These are phyloP conservation scores for Drosophila dunni DNA, from an alignment of 1,140 invertebrate species.

Conservation along the genomic window DNA sequence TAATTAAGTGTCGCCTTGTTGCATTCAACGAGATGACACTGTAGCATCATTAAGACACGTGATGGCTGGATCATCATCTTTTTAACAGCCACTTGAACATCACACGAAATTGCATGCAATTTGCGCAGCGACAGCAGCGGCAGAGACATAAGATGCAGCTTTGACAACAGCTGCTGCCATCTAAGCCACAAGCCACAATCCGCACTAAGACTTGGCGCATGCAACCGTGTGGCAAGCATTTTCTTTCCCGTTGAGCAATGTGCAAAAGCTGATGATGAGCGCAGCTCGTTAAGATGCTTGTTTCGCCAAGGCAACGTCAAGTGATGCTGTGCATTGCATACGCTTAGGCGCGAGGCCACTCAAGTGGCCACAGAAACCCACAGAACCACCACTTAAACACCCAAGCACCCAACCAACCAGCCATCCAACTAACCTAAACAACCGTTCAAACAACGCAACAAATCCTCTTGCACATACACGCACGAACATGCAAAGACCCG, in stretches of 20 bases:
- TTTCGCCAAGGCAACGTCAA: constrained; percentile 47
- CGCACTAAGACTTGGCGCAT: background rate
- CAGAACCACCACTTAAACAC: background rate
- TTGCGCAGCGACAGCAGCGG: constrained; percentile 67
- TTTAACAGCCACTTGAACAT: constrained; percentile 80
- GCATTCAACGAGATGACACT: constrained; percentile 43
- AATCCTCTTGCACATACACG: constrained; percentile 4
- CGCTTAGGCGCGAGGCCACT: constrained; percentile 56
- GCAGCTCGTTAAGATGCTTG: constrained; percentile 54
- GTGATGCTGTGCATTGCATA: constrained; percentile 41
- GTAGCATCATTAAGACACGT: constrained; percentile 79
- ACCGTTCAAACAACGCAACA: constrained; percentile 7
- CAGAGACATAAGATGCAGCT: constrained; percentile 4
- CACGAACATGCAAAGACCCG: constrained; percentile 21
- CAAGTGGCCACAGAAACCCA: constrained; percentile 23
- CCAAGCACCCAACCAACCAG: too few relatives aligned
- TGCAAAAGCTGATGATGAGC: constrained; percentile 42
- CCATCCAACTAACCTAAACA: too few relatives aligned
- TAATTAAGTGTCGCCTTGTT: constrained; percentile 75
- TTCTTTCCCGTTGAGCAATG: constrained; percentile 43
- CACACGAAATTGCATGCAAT: constrained; percentile 75
- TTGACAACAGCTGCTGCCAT: constrained; percentile 17
- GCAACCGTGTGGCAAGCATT: constrained; percentile 37
- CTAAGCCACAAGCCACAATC: constrained; percentile 47
- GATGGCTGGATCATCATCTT: constrained; percentile 61